phyloP scores from a whole-genome alignment of 2,113 vertebrate species.

The Oryzias woworae region DNA sequence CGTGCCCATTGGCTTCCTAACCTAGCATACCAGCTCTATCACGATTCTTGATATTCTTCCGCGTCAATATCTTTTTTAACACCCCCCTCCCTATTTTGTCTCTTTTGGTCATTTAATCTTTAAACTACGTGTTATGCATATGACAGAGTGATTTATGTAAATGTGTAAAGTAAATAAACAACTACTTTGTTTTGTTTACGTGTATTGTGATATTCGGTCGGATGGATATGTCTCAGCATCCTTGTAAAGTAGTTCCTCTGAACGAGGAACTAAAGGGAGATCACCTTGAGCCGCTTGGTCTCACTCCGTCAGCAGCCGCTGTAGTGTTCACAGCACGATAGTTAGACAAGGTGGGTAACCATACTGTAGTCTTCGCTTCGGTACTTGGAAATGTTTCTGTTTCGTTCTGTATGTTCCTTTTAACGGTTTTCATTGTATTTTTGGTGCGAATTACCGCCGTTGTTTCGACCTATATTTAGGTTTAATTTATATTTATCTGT shows the following conservation, averaged over 20 bases:
- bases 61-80: not conserved
- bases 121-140: not conserved
- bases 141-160: rapidly evolving
- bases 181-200: conserved; percentile 68
- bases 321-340: conserved; percentile 1
- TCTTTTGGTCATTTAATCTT: not conserved
- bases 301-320: conserved; percentile 30
- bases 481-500: no score
- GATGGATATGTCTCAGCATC: conserved; percentile 64
- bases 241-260: conserved; percentile 70
- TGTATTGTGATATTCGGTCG: conserved; percentile 38
- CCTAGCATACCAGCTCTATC: conserved; percentile 24
- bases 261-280: conserved; percentile 25
- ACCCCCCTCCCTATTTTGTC: not conserved
- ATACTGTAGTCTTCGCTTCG: not conserved
- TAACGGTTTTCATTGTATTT: no score
- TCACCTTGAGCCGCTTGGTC: conserved; percentile 71
- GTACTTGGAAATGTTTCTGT: rapidly evolving
- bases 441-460: no score
- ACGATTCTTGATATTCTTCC: conserved; percentile 42
- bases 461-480: no score
- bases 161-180: conserved; percentile 64
- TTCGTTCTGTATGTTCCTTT: no score
- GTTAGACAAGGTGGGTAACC: conserved; percentile 55
- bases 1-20: conserved; percentile 51